Conservation (phyloP, 2,797 vertebrate species). For the Trachops cirrhosus region DNA sequence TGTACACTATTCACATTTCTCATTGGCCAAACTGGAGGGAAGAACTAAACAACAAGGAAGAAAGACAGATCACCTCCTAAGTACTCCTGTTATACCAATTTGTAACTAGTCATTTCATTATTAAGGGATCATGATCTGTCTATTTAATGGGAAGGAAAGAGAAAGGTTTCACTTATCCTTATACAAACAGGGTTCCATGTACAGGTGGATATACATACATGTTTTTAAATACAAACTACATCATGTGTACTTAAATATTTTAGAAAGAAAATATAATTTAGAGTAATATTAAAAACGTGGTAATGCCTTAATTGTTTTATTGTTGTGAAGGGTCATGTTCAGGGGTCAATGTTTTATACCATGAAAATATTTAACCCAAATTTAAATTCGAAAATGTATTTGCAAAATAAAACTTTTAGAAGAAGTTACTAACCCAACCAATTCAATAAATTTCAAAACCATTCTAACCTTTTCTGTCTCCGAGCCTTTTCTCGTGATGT, state of each 20-base stretch:
- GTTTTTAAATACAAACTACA: not conserved
- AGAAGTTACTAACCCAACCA: not conserved
- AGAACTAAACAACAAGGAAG: not conserved
- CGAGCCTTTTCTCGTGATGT: not conserved
- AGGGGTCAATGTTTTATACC: not conserved
- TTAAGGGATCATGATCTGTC: not conserved
- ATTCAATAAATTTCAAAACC: not conserved
- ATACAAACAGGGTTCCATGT: not conserved
- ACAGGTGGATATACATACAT: not conserved
- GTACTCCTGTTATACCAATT: not conserved
- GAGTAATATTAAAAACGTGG: not conserved
- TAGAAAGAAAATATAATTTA: not conserved
- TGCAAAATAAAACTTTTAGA: not conserved
- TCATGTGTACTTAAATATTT: not conserved
- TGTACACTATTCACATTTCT: not conserved
- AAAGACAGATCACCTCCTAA: not conserved
- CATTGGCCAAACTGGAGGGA: not conserved
- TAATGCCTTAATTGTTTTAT: not conserved
- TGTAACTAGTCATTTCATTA: not conserved
- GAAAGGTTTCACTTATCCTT: not conserved
- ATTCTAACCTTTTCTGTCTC: not conserved
- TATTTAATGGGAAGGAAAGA: not conserved
- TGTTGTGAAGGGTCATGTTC: not conserved
- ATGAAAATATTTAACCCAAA: not conserved
- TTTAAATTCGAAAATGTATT: not conserved